Evolutionary conservation across 2,888 invertebrate species (phyloP).

Genomic region (Empis stercorea): DNA sequence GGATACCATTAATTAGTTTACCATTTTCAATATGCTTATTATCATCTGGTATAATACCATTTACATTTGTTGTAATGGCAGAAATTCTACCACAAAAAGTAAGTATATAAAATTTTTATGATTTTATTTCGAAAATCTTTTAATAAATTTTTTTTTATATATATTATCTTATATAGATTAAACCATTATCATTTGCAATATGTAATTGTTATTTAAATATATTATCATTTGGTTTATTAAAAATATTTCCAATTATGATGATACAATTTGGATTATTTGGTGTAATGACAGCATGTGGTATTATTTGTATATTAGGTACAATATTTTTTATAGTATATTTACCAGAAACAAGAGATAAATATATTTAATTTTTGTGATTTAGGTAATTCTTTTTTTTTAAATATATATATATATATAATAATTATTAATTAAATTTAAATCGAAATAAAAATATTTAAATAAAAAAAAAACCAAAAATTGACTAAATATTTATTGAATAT

Average conservation of each 20-base stretch:
- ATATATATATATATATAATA: no score
- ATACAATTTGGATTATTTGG: slow-evolving; percentile 7
- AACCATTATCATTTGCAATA: slow-evolving; percentile 8
- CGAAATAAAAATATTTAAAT: background rate
- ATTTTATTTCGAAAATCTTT: background rate
- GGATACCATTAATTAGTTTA: slow-evolving; percentile 13
- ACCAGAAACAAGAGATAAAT: slow-evolving; percentile 11
- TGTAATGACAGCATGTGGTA: slow-evolving; percentile 9
- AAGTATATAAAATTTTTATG: background rate
- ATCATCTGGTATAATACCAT: slow-evolving; percentile 11
- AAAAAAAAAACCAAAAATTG: no score
- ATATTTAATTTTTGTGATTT: slow-evolving; percentile 19
- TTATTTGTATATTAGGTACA: slow-evolving; percentile 5
- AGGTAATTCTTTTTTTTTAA: background rate
- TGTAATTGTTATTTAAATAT: slow-evolving; percentile 10
- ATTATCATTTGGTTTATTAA: slow-evolving; percentile 11
- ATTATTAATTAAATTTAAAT: no score
- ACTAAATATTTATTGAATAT: no score
- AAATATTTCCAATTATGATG: slow-evolving; percentile 9
- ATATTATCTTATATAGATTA: slow-evolving; percentile 9
- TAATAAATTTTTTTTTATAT: background rate
- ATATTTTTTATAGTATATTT: slow-evolving; percentile 6
- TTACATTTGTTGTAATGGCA: slow-evolving; percentile 13
- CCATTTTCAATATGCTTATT: background rate
- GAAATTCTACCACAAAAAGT: slow-evolving; percentile 15